These are phyloP conservation scores for Eumacrocentrus americanus DNA, from an alignment of 2,888 invertebrate genomes.

Conservation along the genomic window DNA sequence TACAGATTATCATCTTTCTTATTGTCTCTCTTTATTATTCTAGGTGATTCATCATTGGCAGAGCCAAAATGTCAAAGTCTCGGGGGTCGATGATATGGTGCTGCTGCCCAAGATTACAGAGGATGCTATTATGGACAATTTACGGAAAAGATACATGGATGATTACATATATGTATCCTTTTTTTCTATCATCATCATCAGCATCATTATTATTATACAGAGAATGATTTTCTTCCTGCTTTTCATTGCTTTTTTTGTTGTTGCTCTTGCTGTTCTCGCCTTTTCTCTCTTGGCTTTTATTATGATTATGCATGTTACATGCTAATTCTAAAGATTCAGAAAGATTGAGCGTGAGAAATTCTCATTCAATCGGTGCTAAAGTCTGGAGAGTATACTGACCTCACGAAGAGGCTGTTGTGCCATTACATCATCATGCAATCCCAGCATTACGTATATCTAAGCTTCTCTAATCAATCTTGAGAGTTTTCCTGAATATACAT, in stretches of 20 bases:
- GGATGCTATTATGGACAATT: constrained; percentile 70
- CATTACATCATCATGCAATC: constrained; percentile 15
- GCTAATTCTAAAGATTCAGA: constrained; percentile 12
- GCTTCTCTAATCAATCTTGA: not conserved
- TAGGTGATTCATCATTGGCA: constrained; percentile 72
- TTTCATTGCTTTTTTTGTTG: too few relatives aligned
- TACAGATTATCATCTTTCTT: too few relatives aligned
- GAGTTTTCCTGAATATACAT: not conserved
- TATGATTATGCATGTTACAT: too few relatives aligned
- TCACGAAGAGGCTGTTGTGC: constrained; percentile 15
- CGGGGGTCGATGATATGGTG: constrained; percentile 76
- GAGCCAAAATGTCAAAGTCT: constrained; percentile 72
- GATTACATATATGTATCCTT: constrained; percentile 72
- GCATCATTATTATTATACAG: not conserved
- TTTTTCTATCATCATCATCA: constrained; percentile 18
- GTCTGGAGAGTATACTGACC: constrained; percentile 21
- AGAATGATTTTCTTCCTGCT: too few relatives aligned
- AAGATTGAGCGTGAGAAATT: constrained; percentile 26
- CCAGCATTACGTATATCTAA: not conserved
- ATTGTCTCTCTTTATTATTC: not conserved
- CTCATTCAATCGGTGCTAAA: constrained; percentile 20
- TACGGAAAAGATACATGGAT: constrained; percentile 70
- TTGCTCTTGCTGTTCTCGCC: too few relatives aligned
- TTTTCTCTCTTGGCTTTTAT: too few relatives aligned
- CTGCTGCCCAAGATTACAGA: constrained; percentile 69